Base-by-base conservation (phyloP, 2,797 vertebrate species). In the Karalla daura region DNA sequence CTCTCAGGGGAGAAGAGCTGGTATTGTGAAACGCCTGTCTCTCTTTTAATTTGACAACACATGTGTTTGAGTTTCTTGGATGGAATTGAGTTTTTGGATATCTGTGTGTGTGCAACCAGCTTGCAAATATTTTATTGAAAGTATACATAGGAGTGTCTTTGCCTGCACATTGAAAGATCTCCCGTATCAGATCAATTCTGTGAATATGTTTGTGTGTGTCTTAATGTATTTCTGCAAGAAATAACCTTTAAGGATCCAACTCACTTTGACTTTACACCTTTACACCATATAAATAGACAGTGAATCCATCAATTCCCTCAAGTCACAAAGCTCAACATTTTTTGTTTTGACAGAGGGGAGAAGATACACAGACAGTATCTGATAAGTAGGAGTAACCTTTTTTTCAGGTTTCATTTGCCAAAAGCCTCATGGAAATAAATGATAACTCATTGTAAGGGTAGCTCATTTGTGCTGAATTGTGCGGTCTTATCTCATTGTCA, bases 241-340 rank as follows among this genome's bases (percentile, higher is more conserved):
- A 13, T 21, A 3, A 63, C 37, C 39, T 70, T 32, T 78, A 59
- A 74, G 70, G 33, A 78, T 81, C 43, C 61, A 62, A 40, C 74
- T 83, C 76, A 75, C 74, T 78, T 79, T 72, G 37, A 37, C 53
- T 77, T 51, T 20, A 27, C 30, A 27, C 65, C 78, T 70, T 50
- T 69, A 33, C 73, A 60, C 60, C 80, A 74, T 85, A 88, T 85
- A 86, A 81, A 84, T 87, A 89, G 86, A 84, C 7, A 7, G 43
- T 23, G 56, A 61, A 83, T 78, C 44, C 67, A 54, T 68, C 62
- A 66, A 60, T 66, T 85, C 81, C 85, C 77, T 66, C 0, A 51
- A 76, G 78, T 81, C 67, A 66, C 64, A 39, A 64, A 58, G 61
- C 74, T 78, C 50, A 84, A 75, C 76, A 81, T 76, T 40, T 2